Conservation (phyloP, 2,888 invertebrate species). For the Pycnomerus fuliginosus region DNA sequence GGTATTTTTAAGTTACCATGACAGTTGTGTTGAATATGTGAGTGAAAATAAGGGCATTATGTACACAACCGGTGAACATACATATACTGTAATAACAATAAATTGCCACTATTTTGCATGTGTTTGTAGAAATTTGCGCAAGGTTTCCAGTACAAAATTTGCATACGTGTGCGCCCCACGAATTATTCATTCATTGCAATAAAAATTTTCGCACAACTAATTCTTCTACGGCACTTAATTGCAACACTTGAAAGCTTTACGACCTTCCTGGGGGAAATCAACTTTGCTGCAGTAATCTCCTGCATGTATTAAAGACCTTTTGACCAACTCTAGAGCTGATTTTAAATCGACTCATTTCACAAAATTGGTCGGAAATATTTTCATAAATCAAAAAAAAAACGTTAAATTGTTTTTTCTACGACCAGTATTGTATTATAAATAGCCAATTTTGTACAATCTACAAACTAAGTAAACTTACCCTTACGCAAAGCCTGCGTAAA, state of each 20-base stretch:
- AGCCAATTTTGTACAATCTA: too few species aligned
- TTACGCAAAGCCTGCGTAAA: too few species aligned
- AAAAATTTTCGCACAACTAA: not conserved
- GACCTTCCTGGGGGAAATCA: conserved; percentile 14
- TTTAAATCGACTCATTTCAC: too few species aligned
- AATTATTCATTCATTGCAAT: conserved; percentile 7
- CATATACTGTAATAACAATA: conserved; percentile 12
- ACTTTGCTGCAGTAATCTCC: conserved; percentile 13
- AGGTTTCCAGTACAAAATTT: conserved; percentile 13
- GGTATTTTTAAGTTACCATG: conserved; percentile 8
- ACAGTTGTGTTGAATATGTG: conserved; percentile 4
- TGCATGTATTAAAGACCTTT: too few species aligned
- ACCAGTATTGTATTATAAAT: too few species aligned
- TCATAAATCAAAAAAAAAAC: too few species aligned
- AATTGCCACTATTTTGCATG: conserved; percentile 19
- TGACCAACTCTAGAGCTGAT: too few species aligned
- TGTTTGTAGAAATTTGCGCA: conserved; percentile 17
- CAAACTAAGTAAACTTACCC: too few species aligned
- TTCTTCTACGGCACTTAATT: conserved; percentile 6
- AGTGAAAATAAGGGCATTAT: conserved; percentile 16
- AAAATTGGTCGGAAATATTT: too few species aligned
- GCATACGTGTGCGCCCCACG: conserved; percentile 9
- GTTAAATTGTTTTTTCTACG: too few species aligned
- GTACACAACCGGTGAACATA: conserved; percentile 11
- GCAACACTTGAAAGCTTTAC: conserved; percentile 14